Conservation (phyloP, 2,113 vertebrate genomes). For the Nothobranchius furzeri region DNA sequence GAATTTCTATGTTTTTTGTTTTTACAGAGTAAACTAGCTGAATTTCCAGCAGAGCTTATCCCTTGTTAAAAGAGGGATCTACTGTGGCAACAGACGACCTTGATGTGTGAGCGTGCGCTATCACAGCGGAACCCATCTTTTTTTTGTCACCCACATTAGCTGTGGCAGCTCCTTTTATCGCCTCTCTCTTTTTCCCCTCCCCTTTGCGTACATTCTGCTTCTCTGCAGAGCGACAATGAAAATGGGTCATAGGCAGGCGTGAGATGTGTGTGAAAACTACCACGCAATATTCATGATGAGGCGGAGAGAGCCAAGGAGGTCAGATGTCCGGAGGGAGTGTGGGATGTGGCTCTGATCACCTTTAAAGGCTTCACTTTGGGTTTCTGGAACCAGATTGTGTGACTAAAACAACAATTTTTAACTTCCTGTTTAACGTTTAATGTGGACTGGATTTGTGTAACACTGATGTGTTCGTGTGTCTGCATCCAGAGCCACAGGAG, state of each 20-base stretch:
- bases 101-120: conserved; percentile 33
- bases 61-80: conserved; percentile 29
- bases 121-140: conserved; percentile 44
- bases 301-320: conserved; percentile 23
- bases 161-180: conserved; percentile 62
- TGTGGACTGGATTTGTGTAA: conserved; percentile 31
- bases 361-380: no score
- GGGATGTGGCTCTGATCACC: background rate
- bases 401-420: background rate
- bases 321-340: background rate
- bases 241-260: conserved; percentile 73
- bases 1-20: conserved; percentile 12
- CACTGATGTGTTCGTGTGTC: conserved; percentile 33
- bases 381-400: background rate
- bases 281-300: conserved; percentile 72
- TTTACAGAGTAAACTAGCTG: conserved; percentile 30
- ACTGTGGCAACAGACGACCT: conserved; percentile 47
- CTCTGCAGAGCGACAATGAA: conserved; percentile 67
- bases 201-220: conserved; percentile 53
- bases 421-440: background rate
- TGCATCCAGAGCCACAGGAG: conserved; percentile 80
- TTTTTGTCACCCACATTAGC: conserved; percentile 55
- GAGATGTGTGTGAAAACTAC: conserved; percentile 60
- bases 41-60: background rate
- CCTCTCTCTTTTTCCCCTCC: conserved; percentile 3